Evolutionary conservation across 2,888 invertebrate species (phyloP).

Genomic region (Xestia rhomboidea): DNA sequence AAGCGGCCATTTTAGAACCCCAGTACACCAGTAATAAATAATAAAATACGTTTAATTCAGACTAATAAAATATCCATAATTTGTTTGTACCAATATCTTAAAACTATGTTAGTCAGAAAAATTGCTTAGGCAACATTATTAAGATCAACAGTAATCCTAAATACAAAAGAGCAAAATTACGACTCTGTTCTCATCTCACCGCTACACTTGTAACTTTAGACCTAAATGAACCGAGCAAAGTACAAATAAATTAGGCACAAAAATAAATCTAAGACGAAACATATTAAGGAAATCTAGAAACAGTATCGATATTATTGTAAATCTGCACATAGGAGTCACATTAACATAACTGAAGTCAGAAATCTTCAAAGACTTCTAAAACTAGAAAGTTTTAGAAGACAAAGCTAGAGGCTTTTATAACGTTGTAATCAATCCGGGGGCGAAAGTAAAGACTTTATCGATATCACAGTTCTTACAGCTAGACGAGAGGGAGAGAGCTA

Average conservation of each 20-base stretch:
- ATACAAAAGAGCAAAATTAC: not conserved
- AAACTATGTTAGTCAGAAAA: no score
- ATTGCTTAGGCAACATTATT: no score
- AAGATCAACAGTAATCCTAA: no score
- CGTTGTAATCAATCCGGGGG: not conserved
- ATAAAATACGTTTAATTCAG: no score
- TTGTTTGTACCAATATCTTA: no score
- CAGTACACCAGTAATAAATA: no score
- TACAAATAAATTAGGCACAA: not conserved
- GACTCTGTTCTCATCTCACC: not conserved
- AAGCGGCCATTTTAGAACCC: no score
- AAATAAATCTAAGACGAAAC: not conserved
- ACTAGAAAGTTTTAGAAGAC: not conserved
- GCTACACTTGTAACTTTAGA: constrained; percentile 2
- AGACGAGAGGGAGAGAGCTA: not conserved
- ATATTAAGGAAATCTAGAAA: not conserved
- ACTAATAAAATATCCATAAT: no score
- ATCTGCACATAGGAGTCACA: not conserved
- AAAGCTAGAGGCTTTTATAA: not conserved
- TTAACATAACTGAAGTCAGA: not conserved
- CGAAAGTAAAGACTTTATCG: not conserved
- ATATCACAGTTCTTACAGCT: not conserved
- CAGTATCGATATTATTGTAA: not conserved
- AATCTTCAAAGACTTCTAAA: not conserved
- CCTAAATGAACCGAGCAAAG: not conserved